phyloP scores from a whole-genome alignment of 2,888 invertebrate genomes.

The Trissolcus japonicus region DNA sequence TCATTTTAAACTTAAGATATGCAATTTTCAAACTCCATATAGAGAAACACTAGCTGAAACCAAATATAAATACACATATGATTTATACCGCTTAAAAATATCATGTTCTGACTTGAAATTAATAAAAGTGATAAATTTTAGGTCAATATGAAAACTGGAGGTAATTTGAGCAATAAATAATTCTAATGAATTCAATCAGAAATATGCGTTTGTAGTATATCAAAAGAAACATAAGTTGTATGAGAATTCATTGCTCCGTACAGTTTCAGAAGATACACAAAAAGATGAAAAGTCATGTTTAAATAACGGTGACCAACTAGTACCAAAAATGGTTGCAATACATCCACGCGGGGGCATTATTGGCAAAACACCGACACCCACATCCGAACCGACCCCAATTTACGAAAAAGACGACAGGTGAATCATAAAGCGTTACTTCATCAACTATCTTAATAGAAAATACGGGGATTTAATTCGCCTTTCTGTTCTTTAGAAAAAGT shows the following conservation, averaged over 20 bases:
- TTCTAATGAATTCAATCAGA: background rate
- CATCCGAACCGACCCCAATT: constrained; percentile 68
- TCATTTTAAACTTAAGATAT: too few species aligned
- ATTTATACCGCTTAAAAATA: background rate
- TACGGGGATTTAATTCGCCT: too few species aligned
- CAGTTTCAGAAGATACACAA: constrained; percentile 25
- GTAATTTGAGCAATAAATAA: constrained; percentile 24
- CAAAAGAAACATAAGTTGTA: background rate
- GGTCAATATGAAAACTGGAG: constrained; percentile 28
- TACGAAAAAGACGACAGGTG: constrained; percentile 66
- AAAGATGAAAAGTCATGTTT: background rate
- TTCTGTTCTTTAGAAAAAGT: too few species aligned
- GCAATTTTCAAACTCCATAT: background rate
- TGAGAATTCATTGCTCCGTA: too few species aligned
- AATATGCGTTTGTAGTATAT: background rate
- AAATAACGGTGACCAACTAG: background rate
- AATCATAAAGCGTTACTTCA: background rate
- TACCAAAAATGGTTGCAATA: constrained; percentile 28
- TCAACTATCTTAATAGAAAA: too few species aligned
- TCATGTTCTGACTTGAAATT: background rate
- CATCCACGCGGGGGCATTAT: constrained; percentile 71
- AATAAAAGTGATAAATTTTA: constrained; percentile 17
- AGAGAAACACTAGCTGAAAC: background rate
- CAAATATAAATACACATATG: background rate
- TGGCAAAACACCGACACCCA: constrained; percentile 69